phyloP scores from a whole-genome alignment of 2,888 invertebrate genomes.

The Cerastis rubricosa region DNA sequence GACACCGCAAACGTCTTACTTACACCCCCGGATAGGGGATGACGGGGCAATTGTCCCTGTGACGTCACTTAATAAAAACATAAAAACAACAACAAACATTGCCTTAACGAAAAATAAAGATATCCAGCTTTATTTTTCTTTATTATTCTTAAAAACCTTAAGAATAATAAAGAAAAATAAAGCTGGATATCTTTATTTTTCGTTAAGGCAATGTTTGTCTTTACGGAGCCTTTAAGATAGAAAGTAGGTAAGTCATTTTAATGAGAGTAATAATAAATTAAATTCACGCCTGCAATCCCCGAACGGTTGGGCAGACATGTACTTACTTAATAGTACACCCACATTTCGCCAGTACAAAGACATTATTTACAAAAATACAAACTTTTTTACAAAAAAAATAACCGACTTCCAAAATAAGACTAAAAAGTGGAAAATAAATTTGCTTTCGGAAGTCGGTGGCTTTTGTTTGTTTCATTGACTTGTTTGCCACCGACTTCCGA shows the following conservation, averaged over 20 bases:
- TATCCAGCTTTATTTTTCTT: too few relatives aligned
- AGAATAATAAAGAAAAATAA: too few relatives aligned
- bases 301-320: neutral
- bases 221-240: neutral
- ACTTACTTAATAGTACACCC: neutral
- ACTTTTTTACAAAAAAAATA: too few relatives aligned
- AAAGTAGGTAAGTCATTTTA: neutral
- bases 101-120: neutral
- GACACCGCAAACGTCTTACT: conserved; percentile 63
- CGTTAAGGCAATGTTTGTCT: neutral
- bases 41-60: conserved; percentile 34
- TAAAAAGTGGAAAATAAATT: too few relatives aligned
- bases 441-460: too few relatives aligned
- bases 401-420: too few relatives aligned
- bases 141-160: conserved; percentile 8
- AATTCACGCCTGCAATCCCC: neutral
- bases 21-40: conserved; percentile 53
- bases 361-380: too few relatives aligned
- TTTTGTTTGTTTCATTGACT: too few relatives aligned
- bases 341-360: neutral
- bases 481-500: too few relatives aligned
- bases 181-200: neutral
- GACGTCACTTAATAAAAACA: conserved; percentile 63
- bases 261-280: neutral
- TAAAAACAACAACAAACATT: too few relatives aligned